phyloP scores from a whole-genome alignment of 2,113 vertebrate species.

The Apodemus speciosus region DNA sequence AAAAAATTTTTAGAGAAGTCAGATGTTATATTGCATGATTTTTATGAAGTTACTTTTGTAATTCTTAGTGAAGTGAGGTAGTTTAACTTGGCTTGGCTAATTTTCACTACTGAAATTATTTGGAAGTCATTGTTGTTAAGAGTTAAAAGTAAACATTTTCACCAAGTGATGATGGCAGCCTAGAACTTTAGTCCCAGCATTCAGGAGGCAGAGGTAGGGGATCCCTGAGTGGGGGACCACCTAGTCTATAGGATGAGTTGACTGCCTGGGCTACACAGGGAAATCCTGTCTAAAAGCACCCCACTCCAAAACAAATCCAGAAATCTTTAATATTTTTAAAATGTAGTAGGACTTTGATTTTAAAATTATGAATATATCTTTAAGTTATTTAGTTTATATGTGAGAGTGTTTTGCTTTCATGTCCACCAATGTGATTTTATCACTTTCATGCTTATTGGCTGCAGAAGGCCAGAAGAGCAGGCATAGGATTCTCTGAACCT shows the following conservation, averaged over 20 bases:
- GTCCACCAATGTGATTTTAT: neutral
- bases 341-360: neutral
- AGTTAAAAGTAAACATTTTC: neutral
- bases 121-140: conserved; percentile 16
- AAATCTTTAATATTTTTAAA: neutral
- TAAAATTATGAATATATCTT: conserved; percentile 15
- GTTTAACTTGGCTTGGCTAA: neutral
- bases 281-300: neutral
- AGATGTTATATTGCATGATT: neutral
- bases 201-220: neutral
- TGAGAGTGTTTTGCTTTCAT: neutral
- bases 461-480: neutral
- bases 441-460: neutral
- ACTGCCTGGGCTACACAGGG: neutral
- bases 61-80: neutral
- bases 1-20: neutral
- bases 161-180: neutral
- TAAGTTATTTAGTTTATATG: neutral
- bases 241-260: neutral
- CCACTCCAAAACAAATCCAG: neutral
- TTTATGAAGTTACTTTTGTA: conserved; percentile 1
- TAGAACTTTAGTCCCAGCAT: neutral
- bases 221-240: neutral
- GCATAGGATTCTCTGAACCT: neutral
- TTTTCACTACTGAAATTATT: conserved; percentile 27